Percentiles rank a stretch among this genome's conserved stretches.
Conservation (phyloP, 2,888 invertebrate genomes). For the Choreutis nemorana region DNA sequence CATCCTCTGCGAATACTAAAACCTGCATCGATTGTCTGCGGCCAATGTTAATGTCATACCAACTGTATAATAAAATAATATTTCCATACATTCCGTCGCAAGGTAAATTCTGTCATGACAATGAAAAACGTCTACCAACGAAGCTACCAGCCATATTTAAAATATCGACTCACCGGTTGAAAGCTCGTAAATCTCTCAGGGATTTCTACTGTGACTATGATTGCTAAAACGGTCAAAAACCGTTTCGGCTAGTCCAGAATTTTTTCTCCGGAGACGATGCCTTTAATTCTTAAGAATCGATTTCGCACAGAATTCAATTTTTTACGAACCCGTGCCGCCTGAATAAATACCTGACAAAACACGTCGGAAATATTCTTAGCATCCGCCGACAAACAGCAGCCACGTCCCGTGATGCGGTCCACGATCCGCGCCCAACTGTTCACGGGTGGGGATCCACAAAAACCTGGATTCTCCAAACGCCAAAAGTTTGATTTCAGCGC, state of each 20-base stretch:
- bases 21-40: constrained; percentile 15
- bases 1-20: constrained; percentile 19
- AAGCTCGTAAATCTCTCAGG: no score
- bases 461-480: constrained; percentile 20
- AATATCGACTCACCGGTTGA: no score
- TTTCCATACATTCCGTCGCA: no score
- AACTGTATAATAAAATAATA: no score
- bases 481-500: constrained; percentile 15
- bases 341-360: constrained; percentile 51
- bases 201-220: not conserved
- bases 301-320: constrained; percentile 15
- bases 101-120: no score
- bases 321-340: constrained; percentile 13
- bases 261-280: no score
- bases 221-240: no score
- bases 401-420: constrained; percentile 29
- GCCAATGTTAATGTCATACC: no score
- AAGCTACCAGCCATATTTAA: no score
- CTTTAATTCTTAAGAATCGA: constrained; percentile 38
- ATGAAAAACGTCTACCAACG: no score
- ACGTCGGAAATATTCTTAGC: constrained; percentile 32
- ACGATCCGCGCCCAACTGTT: constrained; percentile 22
- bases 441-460: constrained; percentile 50
- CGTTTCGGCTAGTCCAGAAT: no score
- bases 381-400: constrained; percentile 33